Base-by-base conservation (phyloP, 2,113 vertebrate genomes). In the Rhegmatorhina hoffmannsi region DNA sequence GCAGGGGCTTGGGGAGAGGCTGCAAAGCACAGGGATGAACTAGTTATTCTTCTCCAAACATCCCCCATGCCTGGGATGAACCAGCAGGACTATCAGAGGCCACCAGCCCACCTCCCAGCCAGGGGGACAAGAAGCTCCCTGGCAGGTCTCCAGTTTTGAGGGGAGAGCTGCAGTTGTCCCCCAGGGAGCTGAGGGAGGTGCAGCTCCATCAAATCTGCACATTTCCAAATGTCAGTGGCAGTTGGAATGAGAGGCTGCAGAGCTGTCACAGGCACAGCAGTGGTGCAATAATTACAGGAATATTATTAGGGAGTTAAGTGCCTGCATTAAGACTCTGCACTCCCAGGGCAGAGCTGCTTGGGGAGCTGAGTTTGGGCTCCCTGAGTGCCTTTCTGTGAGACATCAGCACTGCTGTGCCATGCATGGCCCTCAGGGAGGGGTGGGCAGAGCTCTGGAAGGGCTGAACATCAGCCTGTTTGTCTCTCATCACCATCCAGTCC, bases 241-340 rank as follows among this genome's bases (percentile, higher is more conserved):
- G 79, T 20, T 26, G 94, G 90, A 91, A 87, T 79, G 85, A 60
- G 79, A 76, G 53, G 74, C 78, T 82, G 11, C 36, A 0, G 78
- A 28, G 78, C 81, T 59, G 82, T 50, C 82, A 58, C 78, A 40
- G 81, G 70, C 84, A 28, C 93, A 53, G 87, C 5, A 85, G 84
- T 40, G 13, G 87, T 11, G 17, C 19, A 55, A 89, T 82, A 89
- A 77, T 68, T 75, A 72, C 58, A 56, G 90, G 44, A 84, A 91
- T 87, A 60, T 95, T 75, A 49, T 89, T 43, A 26, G 13, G 76
- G 80, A 93, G 76, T 81, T 92, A 89, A 95, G 94, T 93, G 91
- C 52, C 73, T 81, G 1, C 56, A 60, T 73, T 82, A 87, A 93
- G 69, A 14, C 82, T 38, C 44, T 25, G 74, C 26, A 9, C 69